Conservation (phyloP, 2,888 invertebrate genomes). For the Apamea crenata region DNA sequence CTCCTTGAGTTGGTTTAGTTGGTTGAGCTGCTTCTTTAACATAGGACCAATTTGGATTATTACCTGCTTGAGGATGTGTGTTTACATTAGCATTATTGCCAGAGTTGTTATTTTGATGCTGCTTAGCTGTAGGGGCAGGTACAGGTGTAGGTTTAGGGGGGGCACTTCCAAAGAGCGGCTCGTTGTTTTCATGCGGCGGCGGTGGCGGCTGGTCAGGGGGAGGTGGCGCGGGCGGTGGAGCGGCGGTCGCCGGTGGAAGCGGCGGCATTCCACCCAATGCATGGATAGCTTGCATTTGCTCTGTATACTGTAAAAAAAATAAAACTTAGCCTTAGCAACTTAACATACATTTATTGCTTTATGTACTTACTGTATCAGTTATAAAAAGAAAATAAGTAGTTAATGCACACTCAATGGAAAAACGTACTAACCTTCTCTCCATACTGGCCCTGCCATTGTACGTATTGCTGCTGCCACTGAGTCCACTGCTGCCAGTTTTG, state of each 20-base stretch:
- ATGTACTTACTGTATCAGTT: neutral
- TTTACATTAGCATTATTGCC: conserved; percentile 68
- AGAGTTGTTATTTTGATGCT: conserved; percentile 61
- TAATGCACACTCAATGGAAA: neutral
- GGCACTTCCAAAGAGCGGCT: conserved; percentile 79
- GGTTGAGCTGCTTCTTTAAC: conserved; percentile 65
- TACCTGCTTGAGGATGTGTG: conserved; percentile 72
- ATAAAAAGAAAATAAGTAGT: neutral
- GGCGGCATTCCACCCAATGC: conserved; percentile 76
- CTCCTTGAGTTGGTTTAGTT: conserved; percentile 51
- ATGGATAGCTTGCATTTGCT: conserved; percentile 84
- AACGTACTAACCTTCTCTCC: conserved; percentile 92
- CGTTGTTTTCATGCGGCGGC: conserved; percentile 84
- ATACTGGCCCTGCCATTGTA: conserved; percentile 94
- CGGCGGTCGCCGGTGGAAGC: conserved; percentile 76
- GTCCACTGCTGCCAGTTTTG: conserved; percentile 94
- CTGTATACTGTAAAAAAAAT: conserved; percentile 79
- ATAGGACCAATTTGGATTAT: conserved; percentile 77
- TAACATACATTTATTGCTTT: neutral
- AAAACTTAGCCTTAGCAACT: neutral
- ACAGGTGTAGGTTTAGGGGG: conserved; percentile 66
- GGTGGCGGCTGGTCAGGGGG: conserved; percentile 79
- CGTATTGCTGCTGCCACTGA: conserved; percentile 94
- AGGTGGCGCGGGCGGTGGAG: conserved; percentile 74
- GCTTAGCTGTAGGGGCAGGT: conserved; percentile 66